Base-by-base conservation (phyloP, 2,797 vertebrate genomes). In the Rachycentron canadum region DNA sequence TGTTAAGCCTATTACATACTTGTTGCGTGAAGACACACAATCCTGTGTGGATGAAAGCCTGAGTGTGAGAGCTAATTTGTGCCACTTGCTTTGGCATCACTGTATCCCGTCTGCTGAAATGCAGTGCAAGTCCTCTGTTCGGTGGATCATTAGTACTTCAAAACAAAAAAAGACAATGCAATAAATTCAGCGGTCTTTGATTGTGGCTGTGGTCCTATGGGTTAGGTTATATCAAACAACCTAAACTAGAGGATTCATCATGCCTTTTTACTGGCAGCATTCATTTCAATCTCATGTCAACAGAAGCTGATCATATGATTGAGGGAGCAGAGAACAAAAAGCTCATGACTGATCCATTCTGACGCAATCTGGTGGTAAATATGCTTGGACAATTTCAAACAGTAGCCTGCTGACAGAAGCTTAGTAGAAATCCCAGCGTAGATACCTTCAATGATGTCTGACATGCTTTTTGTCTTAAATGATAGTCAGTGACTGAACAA, bases 1-100 rank as follows among this genome's bases (percentile, higher is more conserved):
- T 90, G 86, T 84, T 93, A 93, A 94, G 90, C 93, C 89, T 87
- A 75, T 93, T 92, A 92, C 89, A 87, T 82, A 88, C 88, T 92
- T 90, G 89, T 92, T 89, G 88, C 84, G 36, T 88, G 87, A 78
- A 87, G 84, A 85, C 75, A 79, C 82, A 88, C 85, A 84, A 85
- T 87, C 81, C 78, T 58, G 36, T 79, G 76, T 78, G 83, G 79
- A 75, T 85, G 68, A 78, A 87, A 79, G 60, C 80, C n/a, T 11
- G 70, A 69, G 45, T 73, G 75, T 63, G 67, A 79, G 77, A 83
- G 62, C 79, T 87, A 87, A 85, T 92, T 90, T 89, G 84, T 88
- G 84, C 64, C 74, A 85, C 77, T 91, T 86, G 77, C 80, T 77
- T 81, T 68, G 79, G 82, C 79, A 72, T 76, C 80, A 13, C 36